phyloP scores from a whole-genome alignment of 2,888 invertebrate genomes.

The Thecocarcelia acutangulata region DNA sequence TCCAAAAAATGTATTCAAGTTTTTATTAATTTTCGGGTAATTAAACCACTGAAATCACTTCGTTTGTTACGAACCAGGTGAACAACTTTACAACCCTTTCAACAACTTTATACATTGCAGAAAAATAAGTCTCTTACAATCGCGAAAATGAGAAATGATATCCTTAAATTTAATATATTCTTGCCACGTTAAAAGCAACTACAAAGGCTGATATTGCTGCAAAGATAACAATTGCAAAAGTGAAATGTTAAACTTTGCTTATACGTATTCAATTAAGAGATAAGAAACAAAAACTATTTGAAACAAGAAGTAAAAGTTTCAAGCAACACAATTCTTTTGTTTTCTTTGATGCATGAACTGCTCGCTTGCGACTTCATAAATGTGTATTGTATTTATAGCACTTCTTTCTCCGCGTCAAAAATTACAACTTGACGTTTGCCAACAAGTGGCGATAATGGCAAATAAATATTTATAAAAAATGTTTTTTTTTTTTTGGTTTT shows the following conservation, averaged over 20 bases:
- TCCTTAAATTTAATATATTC: background rate
- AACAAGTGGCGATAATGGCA: no score
- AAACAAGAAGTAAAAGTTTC: constrained; percentile 36
- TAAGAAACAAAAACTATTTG: constrained; percentile 30
- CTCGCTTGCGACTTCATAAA: background rate
- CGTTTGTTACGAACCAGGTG: no score
- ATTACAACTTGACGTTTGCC: no score
- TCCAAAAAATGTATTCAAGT: no score
- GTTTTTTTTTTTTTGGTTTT: no score
- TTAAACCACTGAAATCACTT: no score
- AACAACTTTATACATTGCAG: no score
- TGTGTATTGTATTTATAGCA: background rate
- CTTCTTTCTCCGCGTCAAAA: no score
- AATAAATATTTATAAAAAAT: no score
- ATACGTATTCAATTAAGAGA: constrained; percentile 43
- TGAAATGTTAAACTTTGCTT: constrained; percentile 35
- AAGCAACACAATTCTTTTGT: constrained; percentile 6
- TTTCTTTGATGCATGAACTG: background rate
- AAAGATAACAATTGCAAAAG: background rate
- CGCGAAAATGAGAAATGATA: constrained; percentile 1
- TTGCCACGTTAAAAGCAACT: background rate
- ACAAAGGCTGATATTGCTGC: no score
- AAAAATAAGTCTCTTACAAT: background rate
- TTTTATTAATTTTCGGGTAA: no score
- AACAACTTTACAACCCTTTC: no score